Conservation (phyloP, 23 tunicate genomes). For the Trididemnum miniatum region DNA sequence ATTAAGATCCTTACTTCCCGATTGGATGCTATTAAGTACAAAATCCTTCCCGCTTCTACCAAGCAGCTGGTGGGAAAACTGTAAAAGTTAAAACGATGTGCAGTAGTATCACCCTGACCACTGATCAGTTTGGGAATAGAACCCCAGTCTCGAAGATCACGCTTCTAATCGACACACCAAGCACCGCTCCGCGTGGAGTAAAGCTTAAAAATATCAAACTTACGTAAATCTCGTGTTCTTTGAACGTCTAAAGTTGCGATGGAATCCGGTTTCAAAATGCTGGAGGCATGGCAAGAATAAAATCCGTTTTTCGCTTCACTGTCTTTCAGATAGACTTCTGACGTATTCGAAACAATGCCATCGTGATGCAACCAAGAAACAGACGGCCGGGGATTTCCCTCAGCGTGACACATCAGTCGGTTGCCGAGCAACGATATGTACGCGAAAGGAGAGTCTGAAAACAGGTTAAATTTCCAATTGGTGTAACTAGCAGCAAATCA, state of each 20-base stretch:
- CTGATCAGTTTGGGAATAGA: too few relatives aligned
- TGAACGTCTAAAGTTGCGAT: constrained; percentile 43
- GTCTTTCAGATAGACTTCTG: constrained; percentile 22
- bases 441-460: constrained; percentile 55
- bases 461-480: too few relatives aligned
- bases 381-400: constrained; percentile 58
- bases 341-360: constrained; percentile 21
- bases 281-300: constrained; percentile 56
- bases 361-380: constrained; percentile 56
- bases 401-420: constrained; percentile 49
- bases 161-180: too few relatives aligned
- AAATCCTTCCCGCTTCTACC: too few relatives aligned
- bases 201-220: constrained; percentile 14
- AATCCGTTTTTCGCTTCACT: constrained; percentile 39
- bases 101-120: too few relatives aligned
- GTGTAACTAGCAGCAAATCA: too few relatives aligned
- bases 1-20: too few relatives aligned
- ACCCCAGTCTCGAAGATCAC: too few relatives aligned
- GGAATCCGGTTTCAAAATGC: constrained; percentile 54
- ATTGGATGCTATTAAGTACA: too few relatives aligned
- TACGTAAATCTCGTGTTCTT: constrained; percentile 63
- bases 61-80: too few relatives aligned
- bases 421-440: constrained; percentile 50
- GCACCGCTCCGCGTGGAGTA: too few relatives aligned
- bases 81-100: too few relatives aligned